Evolutionary conservation across 2,888 invertebrate species (phyloP), one percentile per base, ranked within the genome.

Genomic region (Caenorhabditis drosophilae): DNA sequence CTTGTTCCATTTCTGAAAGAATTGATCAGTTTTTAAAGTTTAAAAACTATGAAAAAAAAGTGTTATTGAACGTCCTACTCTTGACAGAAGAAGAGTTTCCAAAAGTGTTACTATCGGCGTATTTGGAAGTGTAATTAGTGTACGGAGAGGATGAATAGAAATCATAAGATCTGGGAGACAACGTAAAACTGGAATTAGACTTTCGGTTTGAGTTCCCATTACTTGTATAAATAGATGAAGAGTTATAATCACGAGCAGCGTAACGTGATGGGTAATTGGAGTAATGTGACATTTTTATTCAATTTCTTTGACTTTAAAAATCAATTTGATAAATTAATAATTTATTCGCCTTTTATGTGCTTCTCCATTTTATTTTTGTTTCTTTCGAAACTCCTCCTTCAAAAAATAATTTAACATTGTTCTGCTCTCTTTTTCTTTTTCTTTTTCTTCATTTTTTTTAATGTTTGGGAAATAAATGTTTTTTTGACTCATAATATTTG

Each of bases 111-210:
- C 27, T 27, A 27, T 45, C 44, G 4, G 27, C 44, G n/a, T 63
- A 63, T 26, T 63, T 63, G 12, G 57, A 57, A 4, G 57, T 51
- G 57, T 63, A 63, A 45, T 53, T 63, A 1, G 57, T 40, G 46
- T 63, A 63, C 22, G 44, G 44, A 6, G n/a, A 12, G 16, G 44
- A 27, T n/a, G n/a, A n/a, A 15, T 2, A 16, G 7, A 27, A 45
- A 22, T 42, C 42, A 42, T 56, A 56, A 0, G 62, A 48, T 34
- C 52, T 56, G 2, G 62, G 38, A 4, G 62, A 44, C 16, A 48
- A 62, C 11, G 48, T 23, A 20, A 56, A 44, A 2, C 46, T 48
- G 0, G 56, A 31, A 11, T 40, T 46, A 1, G 50, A 53, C 0
- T 52, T 23, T 16, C 36, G 44, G 6, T 15, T 26, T 16, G 26